Evolutionary conservation across 2,797 vertebrate species (phyloP), one percentile per base, ranked within the genome.

Genomic region (Gorsachius magnificus): DNA sequence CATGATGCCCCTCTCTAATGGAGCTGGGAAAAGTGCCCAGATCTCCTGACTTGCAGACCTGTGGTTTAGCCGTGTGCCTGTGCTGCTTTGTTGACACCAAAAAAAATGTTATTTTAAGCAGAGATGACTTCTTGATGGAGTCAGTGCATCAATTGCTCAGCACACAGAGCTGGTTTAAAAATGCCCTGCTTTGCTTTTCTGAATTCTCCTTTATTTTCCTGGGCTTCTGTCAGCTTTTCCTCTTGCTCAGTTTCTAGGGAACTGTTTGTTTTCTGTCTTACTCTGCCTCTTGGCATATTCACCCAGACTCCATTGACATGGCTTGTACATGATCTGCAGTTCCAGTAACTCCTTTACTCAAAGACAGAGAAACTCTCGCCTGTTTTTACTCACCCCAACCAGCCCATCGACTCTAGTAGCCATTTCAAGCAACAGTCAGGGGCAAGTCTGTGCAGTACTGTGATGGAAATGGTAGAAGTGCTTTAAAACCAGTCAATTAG

Each of bases 1-100:
- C 17, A 4, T 0, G 6, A n/a, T 41, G 46, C 4, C 4, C 11
- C 24, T 28, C 60, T 36, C 46, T 48, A 43, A 45, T 0, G 15
- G 63, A 43, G 18, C 4, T 76, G 66, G 81, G 36, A 13, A 33
- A 58, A 76, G 33, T 2, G 26, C 48, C 56, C 56, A 8, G 10
- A 28, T 48, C n/a, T 66, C 71, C 56, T 64, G 82, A 3, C 10
- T 65, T 56, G 26, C 16, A 72, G 14, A 25, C 35, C 70, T 41
- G 20, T 54, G 57, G 11, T 81, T 93, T 51, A 46, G 33, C 57
- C 21, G 8, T 80, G 91, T 9, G 16, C 57, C 41, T 0, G 1
- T 9, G 29, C 33, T 81, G 14, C 60, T 83, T 81, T 66, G 21
- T 7, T 76, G 46, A 61, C 18, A 22, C 60, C 3, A 26, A 26